Evolutionary conservation across 2,797 vertebrate genomes (phyloP).

Genomic region (Avahi laniger): DNA sequence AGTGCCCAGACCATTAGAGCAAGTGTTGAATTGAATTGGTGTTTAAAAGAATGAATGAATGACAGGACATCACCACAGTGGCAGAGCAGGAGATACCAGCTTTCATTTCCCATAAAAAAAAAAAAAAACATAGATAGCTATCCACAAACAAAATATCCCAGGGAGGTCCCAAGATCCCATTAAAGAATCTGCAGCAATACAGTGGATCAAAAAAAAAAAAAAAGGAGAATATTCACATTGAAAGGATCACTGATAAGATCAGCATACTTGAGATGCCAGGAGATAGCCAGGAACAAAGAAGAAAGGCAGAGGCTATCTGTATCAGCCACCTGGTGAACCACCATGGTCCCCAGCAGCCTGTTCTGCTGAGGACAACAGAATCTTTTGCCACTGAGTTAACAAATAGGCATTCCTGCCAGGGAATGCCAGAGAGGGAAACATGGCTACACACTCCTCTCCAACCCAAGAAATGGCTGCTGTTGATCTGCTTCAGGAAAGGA

Average conservation of each 20-base stretch:
- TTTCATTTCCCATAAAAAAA: not conserved
- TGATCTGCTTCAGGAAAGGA: not conserved
- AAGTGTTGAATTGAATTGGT: not conserved
- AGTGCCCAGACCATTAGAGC: not conserved
- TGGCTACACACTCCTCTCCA: not conserved
- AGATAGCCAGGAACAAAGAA: not conserved
- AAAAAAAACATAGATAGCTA: not conserved
- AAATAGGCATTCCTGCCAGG: no score
- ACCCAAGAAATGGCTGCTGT: not conserved
- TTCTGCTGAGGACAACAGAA: not conserved
- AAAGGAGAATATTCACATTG: not conserved
- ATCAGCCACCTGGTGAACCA: not conserved
- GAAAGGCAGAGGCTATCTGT: not conserved
- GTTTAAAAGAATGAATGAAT: constrained; percentile 7
- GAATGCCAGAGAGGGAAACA: not conserved
- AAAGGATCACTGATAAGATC: not conserved
- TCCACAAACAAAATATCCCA: not conserved
- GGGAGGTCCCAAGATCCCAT: not conserved
- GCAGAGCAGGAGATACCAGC: not conserved
- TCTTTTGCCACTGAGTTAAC: not conserved
- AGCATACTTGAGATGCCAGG: not conserved
- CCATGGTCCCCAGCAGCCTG: not conserved
- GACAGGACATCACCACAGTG: not conserved
- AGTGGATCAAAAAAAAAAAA: not conserved
- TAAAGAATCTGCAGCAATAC: not conserved